These are phyloP conservation scores for Dreissena rostriformis DNA, from an alignment of 1,140 invertebrate genomes.

Conservation along the genomic window DNA sequence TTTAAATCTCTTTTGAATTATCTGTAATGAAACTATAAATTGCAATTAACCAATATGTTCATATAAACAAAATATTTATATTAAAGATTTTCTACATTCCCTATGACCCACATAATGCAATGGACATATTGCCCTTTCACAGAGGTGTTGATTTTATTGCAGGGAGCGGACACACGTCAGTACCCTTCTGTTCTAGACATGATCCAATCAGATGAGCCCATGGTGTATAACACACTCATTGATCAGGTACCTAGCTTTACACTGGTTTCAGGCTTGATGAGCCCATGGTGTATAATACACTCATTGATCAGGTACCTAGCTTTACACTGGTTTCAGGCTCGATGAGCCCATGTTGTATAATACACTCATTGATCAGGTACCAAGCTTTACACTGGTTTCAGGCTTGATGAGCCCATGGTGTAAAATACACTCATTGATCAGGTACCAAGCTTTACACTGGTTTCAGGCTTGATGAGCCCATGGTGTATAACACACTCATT, in stretches of 20 bases:
- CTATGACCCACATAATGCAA: no score
- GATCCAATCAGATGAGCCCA: slow-evolving; percentile 88
- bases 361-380: slow-evolving; percentile 90
- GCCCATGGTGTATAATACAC: slow-evolving; percentile 90
- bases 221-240: slow-evolving; percentile 92
- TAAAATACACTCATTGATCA: slow-evolving; percentile 94
- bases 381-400: no score
- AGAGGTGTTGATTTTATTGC: slow-evolving; percentile 26
- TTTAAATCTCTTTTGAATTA: no score
- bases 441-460: no score
- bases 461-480: slow-evolving; percentile 88
- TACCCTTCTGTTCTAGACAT: slow-evolving; percentile 86
- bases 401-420: slow-evolving; percentile 89
- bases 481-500: slow-evolving; percentile 92
- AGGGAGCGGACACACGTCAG: slow-evolving; percentile 80
- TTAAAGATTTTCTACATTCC: neutral
- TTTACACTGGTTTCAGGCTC: no score
- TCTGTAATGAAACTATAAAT: no score
- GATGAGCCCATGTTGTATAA: slow-evolving; percentile 90
- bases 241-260: slow-evolving; percentile 84
- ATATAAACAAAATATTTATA: no score
- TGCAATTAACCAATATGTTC: no score
- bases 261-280: slow-evolving; percentile 86
- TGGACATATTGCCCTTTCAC: no score
- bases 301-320: slow-evolving; percentile 91